Conservation (phyloP, 1,140 invertebrate genomes). For the Tetramorium alpestre region DNA sequence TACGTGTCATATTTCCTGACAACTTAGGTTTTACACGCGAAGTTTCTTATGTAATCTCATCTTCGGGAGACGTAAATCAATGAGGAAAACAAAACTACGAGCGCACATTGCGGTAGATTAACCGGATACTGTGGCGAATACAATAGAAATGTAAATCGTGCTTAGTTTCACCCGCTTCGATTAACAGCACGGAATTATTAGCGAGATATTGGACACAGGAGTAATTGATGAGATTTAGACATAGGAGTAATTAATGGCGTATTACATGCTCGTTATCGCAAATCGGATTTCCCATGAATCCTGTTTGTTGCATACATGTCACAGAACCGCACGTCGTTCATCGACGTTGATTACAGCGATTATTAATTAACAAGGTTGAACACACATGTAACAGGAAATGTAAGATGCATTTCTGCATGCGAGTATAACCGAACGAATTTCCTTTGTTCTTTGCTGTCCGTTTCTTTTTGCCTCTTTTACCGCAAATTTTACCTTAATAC, state of each 20-base stretch:
- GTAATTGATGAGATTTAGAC: constrained; percentile 1
- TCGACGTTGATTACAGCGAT: background rate
- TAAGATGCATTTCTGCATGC: background rate
- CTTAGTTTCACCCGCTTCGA: background rate
- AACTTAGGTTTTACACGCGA: background rate
- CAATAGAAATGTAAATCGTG: background rate
- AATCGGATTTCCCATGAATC: background rate
- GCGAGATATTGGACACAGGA: background rate
- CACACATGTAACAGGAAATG: background rate
- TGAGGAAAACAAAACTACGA: background rate
- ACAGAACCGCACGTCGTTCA: background rate
- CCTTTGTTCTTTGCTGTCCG: background rate
- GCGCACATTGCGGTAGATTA: background rate
- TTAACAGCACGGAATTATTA: constrained; percentile 5
- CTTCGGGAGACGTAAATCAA: background rate
- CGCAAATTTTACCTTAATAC: background rate
- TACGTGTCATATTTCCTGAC: background rate
- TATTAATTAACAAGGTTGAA: constrained; percentile 14
- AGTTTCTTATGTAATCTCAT: constrained; percentile 21
- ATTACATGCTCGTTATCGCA: background rate
- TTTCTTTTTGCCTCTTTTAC: background rate
- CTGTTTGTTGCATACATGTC: background rate
- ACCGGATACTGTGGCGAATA: background rate
- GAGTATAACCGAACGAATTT: background rate
- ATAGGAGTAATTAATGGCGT: background rate